phyloP scores from a whole-genome alignment of 1,140 invertebrate species.

The Drosophila pseudoobscura region DNA sequence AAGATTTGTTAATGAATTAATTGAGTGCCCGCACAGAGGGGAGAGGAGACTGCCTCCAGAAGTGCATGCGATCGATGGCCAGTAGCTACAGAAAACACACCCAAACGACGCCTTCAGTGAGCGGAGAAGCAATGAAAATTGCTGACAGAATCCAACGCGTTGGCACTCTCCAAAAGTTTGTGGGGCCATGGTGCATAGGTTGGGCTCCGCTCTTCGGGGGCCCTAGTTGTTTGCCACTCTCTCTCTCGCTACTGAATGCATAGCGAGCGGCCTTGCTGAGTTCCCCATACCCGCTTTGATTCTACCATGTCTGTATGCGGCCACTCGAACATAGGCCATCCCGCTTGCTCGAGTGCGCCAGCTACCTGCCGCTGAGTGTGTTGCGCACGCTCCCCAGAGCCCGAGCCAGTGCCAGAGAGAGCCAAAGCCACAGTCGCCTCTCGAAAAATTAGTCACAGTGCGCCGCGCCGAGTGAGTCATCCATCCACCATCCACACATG shows the following conservation, averaged over 20 bases:
- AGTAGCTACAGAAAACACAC: too few relatives aligned
- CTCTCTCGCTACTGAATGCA: not conserved
- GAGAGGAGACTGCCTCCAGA: too few relatives aligned
- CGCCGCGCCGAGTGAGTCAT: slow-evolving; percentile 51
- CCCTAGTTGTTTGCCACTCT: not conserved
- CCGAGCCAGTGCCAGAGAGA: slow-evolving; percentile 6
- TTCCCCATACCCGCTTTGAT: slow-evolving; percentile 14
- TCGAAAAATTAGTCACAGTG: slow-evolving; percentile 21
- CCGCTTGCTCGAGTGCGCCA: slow-evolving; percentile 9
- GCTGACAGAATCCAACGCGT: too few relatives aligned
- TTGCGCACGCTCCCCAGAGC: slow-evolving; percentile 56
- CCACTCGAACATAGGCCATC: slow-evolving; percentile 14
- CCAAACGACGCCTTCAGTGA: too few relatives aligned
- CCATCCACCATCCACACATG: slow-evolving; percentile 4
- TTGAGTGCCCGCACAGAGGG: slow-evolving; percentile 30
- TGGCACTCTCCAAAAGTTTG: too few relatives aligned
- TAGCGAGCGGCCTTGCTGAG: slow-evolving; percentile 27
- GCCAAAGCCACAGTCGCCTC: slow-evolving; percentile 37
- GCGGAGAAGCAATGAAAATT: too few relatives aligned
- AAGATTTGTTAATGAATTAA: slow-evolving; percentile 32
- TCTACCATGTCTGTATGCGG: slow-evolving; percentile 14
- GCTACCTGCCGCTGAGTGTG: slow-evolving; percentile 34
- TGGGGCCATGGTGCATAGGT: too few relatives aligned
- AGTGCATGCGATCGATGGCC: too few relatives aligned
- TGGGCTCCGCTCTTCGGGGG: too few relatives aligned